These are phyloP conservation scores for Forpus xanthops DNA, from an alignment of 2,797 vertebrate genomes.

Conservation along the genomic window DNA sequence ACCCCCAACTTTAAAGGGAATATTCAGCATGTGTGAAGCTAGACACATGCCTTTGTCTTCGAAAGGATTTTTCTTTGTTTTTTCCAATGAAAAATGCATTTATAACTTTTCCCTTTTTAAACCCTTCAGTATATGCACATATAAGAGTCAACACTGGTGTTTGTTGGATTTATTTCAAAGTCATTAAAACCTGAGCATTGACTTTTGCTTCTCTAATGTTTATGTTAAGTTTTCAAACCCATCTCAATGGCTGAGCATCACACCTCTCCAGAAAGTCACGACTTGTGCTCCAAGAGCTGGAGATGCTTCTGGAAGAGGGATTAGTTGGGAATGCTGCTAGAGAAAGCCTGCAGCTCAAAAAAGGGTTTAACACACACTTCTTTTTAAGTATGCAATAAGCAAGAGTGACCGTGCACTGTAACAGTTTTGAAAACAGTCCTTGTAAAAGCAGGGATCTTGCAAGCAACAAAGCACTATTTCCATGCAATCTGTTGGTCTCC, in stretches of 20 bases:
- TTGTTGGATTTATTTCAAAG: background rate
- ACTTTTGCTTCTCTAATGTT: background rate
- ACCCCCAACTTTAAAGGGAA: slow-evolving; percentile 44
- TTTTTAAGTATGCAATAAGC: fast-evolving
- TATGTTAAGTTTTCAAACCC: background rate
- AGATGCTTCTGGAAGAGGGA: background rate
- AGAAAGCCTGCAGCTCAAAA: background rate
- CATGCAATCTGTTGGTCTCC: background rate
- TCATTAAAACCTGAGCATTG: background rate
- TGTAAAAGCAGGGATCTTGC: background rate
- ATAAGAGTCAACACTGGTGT: background rate
- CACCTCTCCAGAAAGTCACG: background rate
- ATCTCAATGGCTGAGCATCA: background rate
- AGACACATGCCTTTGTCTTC: slow-evolving; percentile 19
- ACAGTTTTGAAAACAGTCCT: background rate
- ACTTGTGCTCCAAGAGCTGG: background rate
- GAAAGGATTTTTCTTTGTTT: background rate
- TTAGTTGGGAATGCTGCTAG: background rate
- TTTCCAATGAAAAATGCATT: background rate
- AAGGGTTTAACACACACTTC: background rate
- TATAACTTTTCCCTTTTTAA: background rate
- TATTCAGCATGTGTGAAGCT: background rate
- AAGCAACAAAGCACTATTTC: background rate
- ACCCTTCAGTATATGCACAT: background rate
- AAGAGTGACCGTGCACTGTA: background rate